Base-by-base conservation (phyloP, 1,140 invertebrate species). In the Drosophila aff. region DNA sequence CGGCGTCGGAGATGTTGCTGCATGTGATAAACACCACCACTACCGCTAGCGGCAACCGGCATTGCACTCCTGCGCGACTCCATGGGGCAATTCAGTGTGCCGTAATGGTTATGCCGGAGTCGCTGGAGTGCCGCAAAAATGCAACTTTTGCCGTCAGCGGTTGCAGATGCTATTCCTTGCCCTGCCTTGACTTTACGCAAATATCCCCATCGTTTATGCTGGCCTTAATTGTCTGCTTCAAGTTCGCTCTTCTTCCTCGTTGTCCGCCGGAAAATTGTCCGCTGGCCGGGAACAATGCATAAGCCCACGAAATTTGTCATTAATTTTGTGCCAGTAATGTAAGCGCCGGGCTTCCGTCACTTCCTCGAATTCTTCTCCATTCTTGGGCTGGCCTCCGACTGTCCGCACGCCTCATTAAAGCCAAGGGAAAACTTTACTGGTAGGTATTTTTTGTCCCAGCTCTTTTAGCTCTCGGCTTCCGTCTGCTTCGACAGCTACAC, bases 331-430 rank as follows among this genome's bases (percentile, higher is more conserved):
- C 66, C 74, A 82, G 78, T 81, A 84, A 75, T 75, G 82, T 57
- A 52, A 58, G 41, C 44, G 61, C 40, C 46, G 65, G 46, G 28
- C 63, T 55, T 52, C 59, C 44, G 36, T 40, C 40, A 50, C 44
- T 74, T 53, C 41, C 59, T 81, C 53, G 62, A 72, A 77, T 60
- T 68, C 75, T 82, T 41, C 16, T 31, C 59, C 36, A 26, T 47
- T 55, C 36, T 52, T 41, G 26, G 50, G 28, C 15, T 2, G 18
- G 18, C 52, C 52, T n/a, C 8, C 15, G 21, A 40, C 77, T 81
- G 79, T 79, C 82, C 82, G 79, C 50, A 77, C 82, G 83, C 83
- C 82, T 86, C 83, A 86, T 86, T 86, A 87, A 86, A 87, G 82
- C 58, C 60, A 59, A 76, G 64, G 47, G 33, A 53, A 61, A 86